Conservation (phyloP, 1,140 invertebrate genomes). For the Ceratoteleas bidentatus region DNA sequence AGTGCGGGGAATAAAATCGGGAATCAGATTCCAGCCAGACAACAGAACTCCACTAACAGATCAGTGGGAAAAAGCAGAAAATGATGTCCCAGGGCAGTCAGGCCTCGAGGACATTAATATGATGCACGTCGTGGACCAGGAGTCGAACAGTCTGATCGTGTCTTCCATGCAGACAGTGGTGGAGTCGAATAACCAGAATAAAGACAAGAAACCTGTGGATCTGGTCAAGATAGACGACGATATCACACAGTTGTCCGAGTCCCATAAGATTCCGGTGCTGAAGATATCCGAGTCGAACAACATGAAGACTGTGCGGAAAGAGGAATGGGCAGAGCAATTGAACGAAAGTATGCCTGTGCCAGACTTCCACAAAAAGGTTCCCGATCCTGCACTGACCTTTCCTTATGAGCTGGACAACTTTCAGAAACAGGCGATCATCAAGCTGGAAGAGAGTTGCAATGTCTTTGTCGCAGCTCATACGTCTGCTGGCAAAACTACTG, state of each 20-base stretch:
- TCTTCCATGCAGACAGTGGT: conserved; percentile 13
- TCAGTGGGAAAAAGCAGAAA: conserved; percentile 17
- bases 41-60: conserved; percentile 76
- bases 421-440: conserved; percentile 97
- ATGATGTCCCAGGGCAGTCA: conserved; percentile 5
- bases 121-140: conserved; percentile 72
- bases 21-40: conserved; percentile 82
- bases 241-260: conserved; percentile 72
- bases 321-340: conserved; percentile 93
- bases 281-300: conserved; percentile 76
- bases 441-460: conserved; percentile 95
- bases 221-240: conserved; percentile 68
- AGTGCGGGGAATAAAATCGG: conserved; percentile 85
- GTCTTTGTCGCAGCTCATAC: conserved; percentile 99
- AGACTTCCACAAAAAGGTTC: conserved; percentile 92
- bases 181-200: conserved; percentile 16
- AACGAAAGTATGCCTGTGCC: conserved; percentile 89
- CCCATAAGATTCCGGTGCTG: conserved; percentile 80
- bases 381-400: conserved; percentile 92
- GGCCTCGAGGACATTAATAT: conserved; percentile 71
- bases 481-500: conserved; percentile 99
- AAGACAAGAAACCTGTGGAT: conserved; percentile 1
- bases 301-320: conserved; percentile 73
- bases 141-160: conserved; percentile 63
- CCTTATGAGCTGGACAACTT: conserved; percentile 98